Evolutionary conservation across 2,113 vertebrate genomes (phyloP).

Genomic region (Pseudolaguvia tuberculata): DNA sequence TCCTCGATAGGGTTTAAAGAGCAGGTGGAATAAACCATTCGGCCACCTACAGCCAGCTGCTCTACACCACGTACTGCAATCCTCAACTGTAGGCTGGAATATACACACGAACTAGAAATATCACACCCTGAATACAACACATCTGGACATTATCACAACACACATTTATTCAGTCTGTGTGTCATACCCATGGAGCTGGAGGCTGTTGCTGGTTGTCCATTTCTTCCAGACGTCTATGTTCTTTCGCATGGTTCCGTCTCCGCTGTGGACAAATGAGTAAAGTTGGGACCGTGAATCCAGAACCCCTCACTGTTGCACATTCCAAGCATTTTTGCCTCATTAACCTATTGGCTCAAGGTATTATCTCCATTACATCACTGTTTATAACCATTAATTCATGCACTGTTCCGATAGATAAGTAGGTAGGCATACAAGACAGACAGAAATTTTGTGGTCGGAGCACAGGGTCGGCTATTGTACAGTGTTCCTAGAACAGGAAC

Average conservation of each 20-base stretch:
- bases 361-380: no score
- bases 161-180: neutral
- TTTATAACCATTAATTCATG: no score
- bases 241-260: conserved; percentile 95
- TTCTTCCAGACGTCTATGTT: conserved; percentile 99
- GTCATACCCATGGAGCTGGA: conserved; percentile 93
- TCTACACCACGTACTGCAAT: conserved; percentile 91
- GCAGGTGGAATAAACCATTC: conserved; percentile 97
- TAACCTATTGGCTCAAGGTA: no score
- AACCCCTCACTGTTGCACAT: no score
- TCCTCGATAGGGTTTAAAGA: conserved; percentile 93
- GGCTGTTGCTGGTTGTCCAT: conserved; percentile 92
- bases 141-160: no score
- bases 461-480: no score
- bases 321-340: no score
- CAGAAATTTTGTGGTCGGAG: no score
- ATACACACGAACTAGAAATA: neutral
- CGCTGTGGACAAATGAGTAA: conserved; percentile 63
- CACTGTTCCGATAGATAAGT: no score
- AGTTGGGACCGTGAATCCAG: no score
- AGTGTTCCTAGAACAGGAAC: no score
- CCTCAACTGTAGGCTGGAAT: conserved; percentile 84
- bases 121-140: neutral
- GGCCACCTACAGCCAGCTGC: conserved; percentile 88
- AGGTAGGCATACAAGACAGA: no score